Evolutionary conservation across 1,140 invertebrate genomes (phyloP), one percentile per base, ranked within the genome.

Genomic region (Procambarus virginalis): DNA sequence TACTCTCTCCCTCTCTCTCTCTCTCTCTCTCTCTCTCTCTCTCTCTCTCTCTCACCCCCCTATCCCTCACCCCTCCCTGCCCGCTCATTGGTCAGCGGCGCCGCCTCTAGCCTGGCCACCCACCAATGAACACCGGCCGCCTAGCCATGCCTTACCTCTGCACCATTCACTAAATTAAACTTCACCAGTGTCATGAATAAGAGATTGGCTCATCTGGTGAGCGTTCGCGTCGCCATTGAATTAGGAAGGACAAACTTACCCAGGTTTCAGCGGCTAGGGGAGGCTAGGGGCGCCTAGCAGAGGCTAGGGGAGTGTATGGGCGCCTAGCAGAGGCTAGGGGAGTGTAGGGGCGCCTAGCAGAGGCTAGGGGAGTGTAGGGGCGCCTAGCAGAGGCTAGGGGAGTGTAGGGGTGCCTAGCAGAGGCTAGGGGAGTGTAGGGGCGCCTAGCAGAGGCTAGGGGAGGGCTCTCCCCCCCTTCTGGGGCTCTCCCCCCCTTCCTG

Each of bases 111-210:
- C 55, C 64, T 3, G 10, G 12, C 17, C n/a, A 20, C 22, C 68
- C 20, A 22, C 77, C 77, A 79, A 79, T 79, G 17, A 55, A 49
- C 48, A 49, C 49, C 17, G 8, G 17, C 48, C 77, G 4, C 17
- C 14, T 3, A 49, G 48, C 20, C 77, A 79, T 79, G 77, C n/a
- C 77, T 79, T 20, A 49, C 77, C 48, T 79, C 77, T 79, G 77
- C 77, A 79, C 10, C 76, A 78, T 79, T 79, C 77, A 79, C 14
- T 79, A 79, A 79, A 79, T 79, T 79, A 79, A 79, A 58, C 48
- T 49, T 49, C 48, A 79, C 9, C 22, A 45, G 55, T 49, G 49
- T 49, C 48, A 79, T 79, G 77, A 79, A 79, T 79, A 79, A 79
- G 77, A 79, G 77, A 79, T 79, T 79, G 77, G 77, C 55, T 34